Base-by-base conservation (phyloP, 2,113 vertebrate species). In the Caracal caracal region DNA sequence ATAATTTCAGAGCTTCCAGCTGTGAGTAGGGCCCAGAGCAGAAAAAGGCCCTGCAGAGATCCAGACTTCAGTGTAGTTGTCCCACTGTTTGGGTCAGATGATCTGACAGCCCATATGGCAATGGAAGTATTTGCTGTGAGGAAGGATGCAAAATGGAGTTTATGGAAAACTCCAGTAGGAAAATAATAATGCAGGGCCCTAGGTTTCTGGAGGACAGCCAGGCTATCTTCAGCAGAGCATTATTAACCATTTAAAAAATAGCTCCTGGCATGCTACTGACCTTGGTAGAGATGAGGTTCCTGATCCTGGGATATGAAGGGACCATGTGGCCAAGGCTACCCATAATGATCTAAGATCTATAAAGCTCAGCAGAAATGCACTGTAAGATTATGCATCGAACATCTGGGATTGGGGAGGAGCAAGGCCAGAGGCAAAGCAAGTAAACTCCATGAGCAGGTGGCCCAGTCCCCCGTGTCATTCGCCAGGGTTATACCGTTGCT, bases 391-490 rank as follows among this genome's bases (percentile, higher is more conserved):
- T 15, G 13, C 15, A 0, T 9, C 24, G 22, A 1, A 0, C 9
- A 9, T 86, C 12, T 53, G 56, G 37, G 28, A 37, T 30, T 51
- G 49, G 17, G 37, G 61, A 68, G 75, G n/a, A 75, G 17, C 37
- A 81, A 19, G 11, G 19, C 47, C 35, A 66, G 28, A 84, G 28
- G 37, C 12, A 51, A 59, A 59, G 19, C 22, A 22, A n/a, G 26
- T 13, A 2, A 37, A 3, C 7, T 70, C 28, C 0, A 3, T 4
- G 49, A 26, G 15, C 8, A 53, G 66, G n/a, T 3, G 37, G 13
- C 12, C 8, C 16, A 6, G 28, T 16, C 16, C 0, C 3, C 71
- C 4, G 0, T 13, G 6, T 10, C 56, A 16, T 22, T 76, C 22
- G 3, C 20, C 49, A 51, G 61, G 28, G 11, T 49, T 87, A 3